Base-by-base conservation (phyloP, 2,888 invertebrate species). In the Catocala nupta region DNA sequence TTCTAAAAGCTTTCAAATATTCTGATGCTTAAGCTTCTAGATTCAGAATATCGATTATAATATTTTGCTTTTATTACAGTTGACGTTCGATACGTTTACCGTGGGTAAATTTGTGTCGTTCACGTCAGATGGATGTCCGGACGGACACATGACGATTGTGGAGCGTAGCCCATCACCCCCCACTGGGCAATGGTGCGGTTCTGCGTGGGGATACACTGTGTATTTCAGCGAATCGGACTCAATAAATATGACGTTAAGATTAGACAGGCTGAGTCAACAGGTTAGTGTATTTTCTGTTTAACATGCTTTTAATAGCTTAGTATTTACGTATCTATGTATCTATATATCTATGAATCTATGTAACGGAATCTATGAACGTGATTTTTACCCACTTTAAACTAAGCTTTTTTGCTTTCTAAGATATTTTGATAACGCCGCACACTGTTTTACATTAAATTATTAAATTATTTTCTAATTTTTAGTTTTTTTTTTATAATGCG, bases 221-320 rank as follows among this genome's bases (percentile, higher is more conserved):
- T 97, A 97, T 90, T 97, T 97, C 94, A 97, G 97, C 87, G 97
- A 97, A 90, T 96, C 97, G 8, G 95, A 96, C 74, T 97, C 96
- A 73, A 96, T 97, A 76, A 97, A 97, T 88, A 95, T 97, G 88
- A 96, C 97, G 8, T 91, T 97, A 63, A 95, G 95, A 82, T 90
- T 97, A 70, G 96, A 96, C 78, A 95, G 96, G 72, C 91, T 97
- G 57, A 96, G 96, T 78, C 96, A 96, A 91, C 96, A 97, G 96
- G 97, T 97, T 83, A 87, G 88, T 71, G 39, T 39, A 39, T 1
- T 33, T 47, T 1, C 5, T 48, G 10, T 39, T 36, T n/a, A 43
- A 39, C n/a, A 42, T 34, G 11, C 4, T 5, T 8, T 39, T 13
- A 34, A 34, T 11, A 13, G n/a, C n/a, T n/a, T n/a, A n/a, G n/a